A percentile compares a stretch with the other conserved stretches of the same genome.
phyloP scores from a whole-genome alignment of 1,140 invertebrate species.

The Heliconius himera region DNA sequence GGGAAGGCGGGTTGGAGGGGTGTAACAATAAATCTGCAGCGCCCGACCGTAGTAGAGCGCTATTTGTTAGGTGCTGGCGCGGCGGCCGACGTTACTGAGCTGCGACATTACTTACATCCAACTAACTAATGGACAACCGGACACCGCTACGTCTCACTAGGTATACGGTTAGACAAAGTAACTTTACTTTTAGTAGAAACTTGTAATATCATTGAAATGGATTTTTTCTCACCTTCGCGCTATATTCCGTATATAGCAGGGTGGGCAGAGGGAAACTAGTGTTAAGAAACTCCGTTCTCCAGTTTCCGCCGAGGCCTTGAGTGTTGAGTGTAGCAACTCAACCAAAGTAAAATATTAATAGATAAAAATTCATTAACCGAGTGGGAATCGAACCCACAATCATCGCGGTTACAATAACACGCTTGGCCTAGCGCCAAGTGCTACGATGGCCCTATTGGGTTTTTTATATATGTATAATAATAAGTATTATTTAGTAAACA shows the following conservation, averaged over 20 bases:
- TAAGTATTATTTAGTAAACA: too few species aligned
- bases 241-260: neutral
- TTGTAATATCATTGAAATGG: neutral
- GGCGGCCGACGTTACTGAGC: conserved; percentile 21
- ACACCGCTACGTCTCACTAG: conserved; percentile 21
- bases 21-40: conserved; percentile 16
- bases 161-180: neutral
- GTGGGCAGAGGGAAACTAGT: neutral
- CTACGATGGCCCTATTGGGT: too few species aligned
- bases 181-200: conserved; percentile 6
- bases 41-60: neutral
- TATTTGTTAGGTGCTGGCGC: conserved; percentile 22
- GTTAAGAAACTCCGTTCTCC: too few species aligned
- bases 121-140: conserved; percentile 31
- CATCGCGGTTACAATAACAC: too few species aligned
- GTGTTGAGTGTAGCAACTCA: too few species aligned
- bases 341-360: too few species aligned
- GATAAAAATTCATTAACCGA: too few species aligned
- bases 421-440: too few species aligned
- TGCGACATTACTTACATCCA: conserved; percentile 31
- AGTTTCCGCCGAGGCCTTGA: too few species aligned
- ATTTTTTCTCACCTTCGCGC: neutral
- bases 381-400: too few species aligned
- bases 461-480: too few species aligned
- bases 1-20: neutral